Evolutionary conservation across 2,888 invertebrate species (phyloP), one percentile per base, ranked within the genome.

Genomic region (Prosapia bicincta): DNA sequence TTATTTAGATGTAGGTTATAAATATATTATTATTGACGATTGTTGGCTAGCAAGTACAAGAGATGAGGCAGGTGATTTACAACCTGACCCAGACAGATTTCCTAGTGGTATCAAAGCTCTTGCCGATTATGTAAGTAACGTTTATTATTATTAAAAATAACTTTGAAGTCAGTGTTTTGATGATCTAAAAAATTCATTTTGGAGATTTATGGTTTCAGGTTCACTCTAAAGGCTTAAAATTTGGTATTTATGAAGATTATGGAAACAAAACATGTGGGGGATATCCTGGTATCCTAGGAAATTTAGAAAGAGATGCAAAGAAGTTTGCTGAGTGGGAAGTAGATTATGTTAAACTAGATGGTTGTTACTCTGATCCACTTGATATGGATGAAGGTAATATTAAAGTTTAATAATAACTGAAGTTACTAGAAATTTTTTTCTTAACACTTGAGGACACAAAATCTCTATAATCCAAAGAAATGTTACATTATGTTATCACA

Each of bases 161-260:
- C n/a, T n/a, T n/a, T 26, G 9, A 26, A 13, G 26, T 25, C 69
- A n/a, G 9, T 26, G 10, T 69, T 24, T 20, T 25, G 23, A 7
- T 10, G 10, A 26, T 24, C n/a, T n/a, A n/a, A n/a, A n/a, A n/a
- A n/a, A n/a, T n/a, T n/a, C n/a, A n/a, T n/a, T n/a, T n/a, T n/a
- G n/a, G n/a, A n/a, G n/a, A n/a, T n/a, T n/a, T 23, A 65, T 84
- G 82, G 69, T 68, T 79, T 73, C 81, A 88, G 87, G 83, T 89
- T 76, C 89, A 89, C 81, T 82, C 83, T 3, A 84, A 83, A 75
- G 88, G 88, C 0, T 82, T 90, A 24, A 87, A 88, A 80, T 85
- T 90, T 78, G 90, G 89, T 24, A 87, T 90, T 71, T 90, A 90
- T 81, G 88, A 87, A 79, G 89, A 90, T 81, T 87, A 87, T 81